phyloP scores from a whole-genome alignment of 2,113 vertebrate genomes.

The Etheostoma spectabile region DNA sequence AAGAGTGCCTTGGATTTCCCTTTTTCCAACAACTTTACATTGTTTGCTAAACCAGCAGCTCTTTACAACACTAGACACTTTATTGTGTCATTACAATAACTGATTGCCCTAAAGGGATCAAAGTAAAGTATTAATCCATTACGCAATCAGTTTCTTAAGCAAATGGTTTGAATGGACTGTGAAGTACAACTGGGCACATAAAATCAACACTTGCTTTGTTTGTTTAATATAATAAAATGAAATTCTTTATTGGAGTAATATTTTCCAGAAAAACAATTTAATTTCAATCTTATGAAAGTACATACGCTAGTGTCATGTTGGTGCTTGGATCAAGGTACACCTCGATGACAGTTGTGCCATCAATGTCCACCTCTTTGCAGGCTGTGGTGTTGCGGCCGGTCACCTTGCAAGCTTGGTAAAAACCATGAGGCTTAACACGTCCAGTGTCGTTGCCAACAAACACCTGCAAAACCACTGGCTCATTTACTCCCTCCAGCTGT shows the following conservation, averaged over 20 bases:
- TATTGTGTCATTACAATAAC: background rate
- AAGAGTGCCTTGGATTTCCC: too few relatives aligned
- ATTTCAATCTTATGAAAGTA: constrained; percentile 49
- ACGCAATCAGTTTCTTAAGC: background rate
- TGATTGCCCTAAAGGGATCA: background rate
- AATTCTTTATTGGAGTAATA: background rate
- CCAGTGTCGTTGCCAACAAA: constrained; percentile 96
- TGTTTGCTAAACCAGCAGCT: constrained; percentile 24
- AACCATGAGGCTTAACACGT: constrained; percentile 97
- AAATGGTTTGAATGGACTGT: background rate
- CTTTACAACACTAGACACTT: constrained; percentile 5
- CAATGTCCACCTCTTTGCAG: constrained; percentile 97
- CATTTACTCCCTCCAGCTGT: constrained; percentile 96
- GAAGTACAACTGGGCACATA: constrained; percentile 2
- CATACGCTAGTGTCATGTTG: constrained; percentile 97
- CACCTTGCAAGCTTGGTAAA: constrained; percentile 98
- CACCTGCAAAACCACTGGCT: constrained; percentile 94
- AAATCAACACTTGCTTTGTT: background rate
- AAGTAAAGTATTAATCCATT: background rate
- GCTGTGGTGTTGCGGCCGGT: constrained; percentile 98
- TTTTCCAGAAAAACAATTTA: constrained; percentile 1
- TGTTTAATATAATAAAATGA: background rate
- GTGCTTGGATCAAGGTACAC: constrained; percentile 94
- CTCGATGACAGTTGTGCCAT: constrained; percentile 97
- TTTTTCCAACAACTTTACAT: constrained; percentile 6